A percentile compares a stretch with the other conserved stretches of the same genome.
These are phyloP conservation scores for Lamellibrachia columna DNA, from an alignment of 2,888 invertebrate species.

Conservation along the genomic window DNA sequence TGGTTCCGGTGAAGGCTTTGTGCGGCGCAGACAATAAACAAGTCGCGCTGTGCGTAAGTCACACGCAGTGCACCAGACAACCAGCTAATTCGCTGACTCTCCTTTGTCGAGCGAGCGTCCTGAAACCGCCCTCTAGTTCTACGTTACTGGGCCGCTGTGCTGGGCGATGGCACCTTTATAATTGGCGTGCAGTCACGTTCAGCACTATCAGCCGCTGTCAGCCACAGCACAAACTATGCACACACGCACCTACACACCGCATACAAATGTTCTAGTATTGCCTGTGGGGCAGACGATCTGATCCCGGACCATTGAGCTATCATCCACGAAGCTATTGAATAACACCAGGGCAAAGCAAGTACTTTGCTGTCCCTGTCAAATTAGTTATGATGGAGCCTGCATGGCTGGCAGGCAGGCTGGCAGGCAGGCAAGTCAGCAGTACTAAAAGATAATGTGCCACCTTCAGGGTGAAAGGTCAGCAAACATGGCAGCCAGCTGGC, in stretches of 20 bases:
- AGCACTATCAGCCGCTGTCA: neutral
- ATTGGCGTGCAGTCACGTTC: neutral
- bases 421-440: neutral
- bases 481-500: neutral
- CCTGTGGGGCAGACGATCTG: neutral
- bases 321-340: neutral
- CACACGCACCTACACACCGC: neutral
- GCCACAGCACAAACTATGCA: neutral
- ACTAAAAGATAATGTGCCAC: conserved; percentile 5
- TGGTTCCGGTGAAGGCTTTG: neutral
- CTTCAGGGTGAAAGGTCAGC: neutral
- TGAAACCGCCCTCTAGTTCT: neutral
- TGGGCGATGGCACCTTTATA: neutral
- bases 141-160: neutral
- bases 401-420: neutral
- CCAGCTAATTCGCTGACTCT: neutral
- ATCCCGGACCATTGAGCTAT: neutral
- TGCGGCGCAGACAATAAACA: neutral
- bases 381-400: conserved; percentile 9
- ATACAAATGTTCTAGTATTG: neutral
- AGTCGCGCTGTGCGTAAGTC: neutral
- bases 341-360: neutral
- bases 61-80: neutral
- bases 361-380: conserved; percentile 4
- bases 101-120: neutral